These are phyloP conservation scores for Macrotus californicus DNA, from an alignment of 2,113 vertebrate species.

Conservation along the genomic window DNA sequence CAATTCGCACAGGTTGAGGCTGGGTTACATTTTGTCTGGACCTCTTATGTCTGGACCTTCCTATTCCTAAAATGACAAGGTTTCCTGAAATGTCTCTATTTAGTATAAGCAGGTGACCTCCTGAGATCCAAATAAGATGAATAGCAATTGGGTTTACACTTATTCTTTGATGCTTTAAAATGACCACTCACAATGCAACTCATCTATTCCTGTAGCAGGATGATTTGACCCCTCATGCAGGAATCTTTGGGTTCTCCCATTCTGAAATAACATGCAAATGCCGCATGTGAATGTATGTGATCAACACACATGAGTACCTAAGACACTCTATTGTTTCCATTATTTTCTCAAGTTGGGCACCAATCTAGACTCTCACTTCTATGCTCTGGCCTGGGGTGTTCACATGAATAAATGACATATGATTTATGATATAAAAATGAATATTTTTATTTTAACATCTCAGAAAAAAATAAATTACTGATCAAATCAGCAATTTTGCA, in stretches of 20 bases:
- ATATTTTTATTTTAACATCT: not conserved
- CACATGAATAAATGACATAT: not conserved
- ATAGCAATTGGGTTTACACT: not conserved
- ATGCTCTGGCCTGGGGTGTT: not conserved
- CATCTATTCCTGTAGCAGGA: not conserved
- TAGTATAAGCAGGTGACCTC: not conserved
- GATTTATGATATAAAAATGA: not conserved
- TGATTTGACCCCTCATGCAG: not conserved
- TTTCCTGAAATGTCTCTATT: not conserved
- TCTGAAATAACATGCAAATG: not conserved
- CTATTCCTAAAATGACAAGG: not conserved
- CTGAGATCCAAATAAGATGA: not conserved
- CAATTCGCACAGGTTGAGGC: not conserved
- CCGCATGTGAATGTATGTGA: not conserved
- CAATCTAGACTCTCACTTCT: not conserved
- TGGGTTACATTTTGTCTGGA: not conserved
- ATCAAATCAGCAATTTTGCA: not conserved
- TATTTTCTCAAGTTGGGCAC: not conserved
- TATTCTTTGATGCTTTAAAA: not conserved
- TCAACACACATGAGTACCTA: no score
- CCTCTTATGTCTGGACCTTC: not conserved
- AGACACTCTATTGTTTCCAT: not conserved
- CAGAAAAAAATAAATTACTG: not conserved
- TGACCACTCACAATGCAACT: not conserved
- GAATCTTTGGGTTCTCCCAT: not conserved